Evolutionary conservation across 2,797 vertebrate species (phyloP), one percentile per base, ranked within the genome.

Genomic region (Enteromius mattozi): DNA sequence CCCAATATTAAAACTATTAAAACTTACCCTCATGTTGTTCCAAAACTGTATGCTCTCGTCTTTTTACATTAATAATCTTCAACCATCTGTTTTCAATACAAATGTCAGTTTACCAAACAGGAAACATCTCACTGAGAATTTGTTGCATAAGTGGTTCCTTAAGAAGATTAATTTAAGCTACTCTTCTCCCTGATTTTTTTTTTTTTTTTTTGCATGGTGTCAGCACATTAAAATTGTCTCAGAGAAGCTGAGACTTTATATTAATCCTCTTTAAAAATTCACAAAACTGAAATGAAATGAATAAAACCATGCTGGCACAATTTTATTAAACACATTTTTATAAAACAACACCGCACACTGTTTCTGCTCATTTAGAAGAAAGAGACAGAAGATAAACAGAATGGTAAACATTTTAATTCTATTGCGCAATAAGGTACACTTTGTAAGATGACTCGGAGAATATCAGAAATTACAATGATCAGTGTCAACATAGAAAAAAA

Each of bases 351-450:
- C 12, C 27, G 1, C 54, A 69, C 17, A 40, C 19, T 24, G 8
- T 0, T 30, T 17, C 45, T 49, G 16, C 2, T 33, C 0, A 33
- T 51, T 59, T 59, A n/a, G 12, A 63, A 77, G 42, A 37, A 88
- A 80, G 81, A 90, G 89, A 85, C 86, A 88, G 24, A 83, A 54
- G 30, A 37, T 51, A 65, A 37, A 59, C n/a, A 66, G 54, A 82
- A 63, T 42, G 37, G 70, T 82, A 83, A 83, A 82, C 78, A 84
- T 77, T 87, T 87, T 88, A 78, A 87, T 88, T 86, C 8, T 6
- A 71, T 56, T 72, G 42, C 40, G 37, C 54, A 82, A 72, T 47
- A 75, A 47, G 14, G 27, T 10, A 30, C 24, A 72, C 24, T 61
- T 80, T 47, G 17, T 71, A 56, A 83, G 82, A 82, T 56, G 14